Conservation (phyloP, 2,113 vertebrate genomes). For the Syngnathus typhle region DNA sequence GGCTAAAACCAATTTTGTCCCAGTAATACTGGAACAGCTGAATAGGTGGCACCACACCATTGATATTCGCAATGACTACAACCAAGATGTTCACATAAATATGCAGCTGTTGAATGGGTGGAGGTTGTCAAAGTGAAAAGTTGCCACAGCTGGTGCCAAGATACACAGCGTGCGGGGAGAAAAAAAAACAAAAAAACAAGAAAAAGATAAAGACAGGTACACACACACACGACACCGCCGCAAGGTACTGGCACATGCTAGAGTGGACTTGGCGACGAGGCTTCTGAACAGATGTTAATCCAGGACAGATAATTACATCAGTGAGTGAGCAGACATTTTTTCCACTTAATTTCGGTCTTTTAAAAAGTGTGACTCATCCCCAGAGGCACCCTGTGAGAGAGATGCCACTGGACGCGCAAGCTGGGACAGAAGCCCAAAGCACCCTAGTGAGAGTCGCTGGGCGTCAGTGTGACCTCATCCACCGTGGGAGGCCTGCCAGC, state of each 20-base stretch:
- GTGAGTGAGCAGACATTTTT: slow-evolving; percentile 74
- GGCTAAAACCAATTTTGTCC: background rate
- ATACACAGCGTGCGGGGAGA: slow-evolving; percentile 61
- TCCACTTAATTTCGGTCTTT: slow-evolving; percentile 74
- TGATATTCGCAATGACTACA: slow-evolving; percentile 55
- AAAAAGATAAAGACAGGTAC: slow-evolving; percentile 62
- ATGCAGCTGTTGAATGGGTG: slow-evolving; percentile 71
- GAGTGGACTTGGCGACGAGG: slow-evolving; percentile 70
- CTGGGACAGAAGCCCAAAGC: slow-evolving; percentile 55
- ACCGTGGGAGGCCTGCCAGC: slow-evolving; percentile 40
- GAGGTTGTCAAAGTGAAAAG: slow-evolving; percentile 70
- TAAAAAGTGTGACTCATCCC: slow-evolving; percentile 72
- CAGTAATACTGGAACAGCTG: slow-evolving; percentile 26
- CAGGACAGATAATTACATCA: slow-evolving; percentile 79
- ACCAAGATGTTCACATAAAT: slow-evolving; percentile 69
- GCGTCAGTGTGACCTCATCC: slow-evolving; percentile 45
- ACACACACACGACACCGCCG: slow-evolving; percentile 45
- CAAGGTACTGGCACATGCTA: slow-evolving; percentile 65
- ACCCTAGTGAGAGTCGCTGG: slow-evolving; percentile 42
- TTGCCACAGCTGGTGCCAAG: slow-evolving; percentile 66
- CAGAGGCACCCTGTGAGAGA: slow-evolving; percentile 47
- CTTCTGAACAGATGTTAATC: slow-evolving; percentile 76
- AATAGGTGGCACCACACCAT: slow-evolving; percentile 52
- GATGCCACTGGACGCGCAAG: slow-evolving; percentile 47
- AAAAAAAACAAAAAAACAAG: background rate